These are phyloP conservation scores for Marronus borbonicus DNA, from an alignment of 2,888 invertebrate genomes.

Conservation along the genomic window DNA sequence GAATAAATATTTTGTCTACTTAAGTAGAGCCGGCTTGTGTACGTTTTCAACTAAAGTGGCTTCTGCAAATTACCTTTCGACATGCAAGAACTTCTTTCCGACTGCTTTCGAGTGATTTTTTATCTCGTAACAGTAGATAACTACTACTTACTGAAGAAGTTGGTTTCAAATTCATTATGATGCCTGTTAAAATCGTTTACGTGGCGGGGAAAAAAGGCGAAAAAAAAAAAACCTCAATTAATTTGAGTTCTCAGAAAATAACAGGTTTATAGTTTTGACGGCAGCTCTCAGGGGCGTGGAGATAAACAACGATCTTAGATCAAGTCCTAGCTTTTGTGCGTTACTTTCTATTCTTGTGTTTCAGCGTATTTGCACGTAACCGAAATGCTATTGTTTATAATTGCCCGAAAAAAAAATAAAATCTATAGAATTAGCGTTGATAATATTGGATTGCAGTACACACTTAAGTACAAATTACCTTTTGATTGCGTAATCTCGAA, in stretches of 20 bases:
- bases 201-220: constrained; percentile 48
- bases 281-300: constrained; percentile 51
- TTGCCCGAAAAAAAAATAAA: too few species aligned
- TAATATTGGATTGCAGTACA: too few species aligned
- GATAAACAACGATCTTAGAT: constrained; percentile 52
- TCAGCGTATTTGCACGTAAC: constrained; percentile 14
- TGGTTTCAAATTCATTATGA: constrained; percentile 63
- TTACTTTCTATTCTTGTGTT: constrained; percentile 50
- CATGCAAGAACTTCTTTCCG: constrained; percentile 49
- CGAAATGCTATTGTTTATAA: constrained; percentile 1
- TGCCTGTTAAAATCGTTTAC: constrained; percentile 61
- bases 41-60: constrained; percentile 45
- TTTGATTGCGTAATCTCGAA: too few species aligned
- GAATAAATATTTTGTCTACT: constrained; percentile 47
- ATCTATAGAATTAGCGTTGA: too few species aligned
- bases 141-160: constrained; percentile 67
- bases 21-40: constrained; percentile 36
- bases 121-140: constrained; percentile 60
- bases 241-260: constrained; percentile 59
- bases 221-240: constrained; percentile 57
- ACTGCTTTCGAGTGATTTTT: constrained; percentile 48
- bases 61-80: constrained; percentile 52
- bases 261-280: constrained; percentile 58
- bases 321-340: constrained; percentile 49
- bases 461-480: too few species aligned